Evolutionary conservation across 2,113 vertebrate genomes (phyloP).

Genomic region (Hydropotes inermis): DNA sequence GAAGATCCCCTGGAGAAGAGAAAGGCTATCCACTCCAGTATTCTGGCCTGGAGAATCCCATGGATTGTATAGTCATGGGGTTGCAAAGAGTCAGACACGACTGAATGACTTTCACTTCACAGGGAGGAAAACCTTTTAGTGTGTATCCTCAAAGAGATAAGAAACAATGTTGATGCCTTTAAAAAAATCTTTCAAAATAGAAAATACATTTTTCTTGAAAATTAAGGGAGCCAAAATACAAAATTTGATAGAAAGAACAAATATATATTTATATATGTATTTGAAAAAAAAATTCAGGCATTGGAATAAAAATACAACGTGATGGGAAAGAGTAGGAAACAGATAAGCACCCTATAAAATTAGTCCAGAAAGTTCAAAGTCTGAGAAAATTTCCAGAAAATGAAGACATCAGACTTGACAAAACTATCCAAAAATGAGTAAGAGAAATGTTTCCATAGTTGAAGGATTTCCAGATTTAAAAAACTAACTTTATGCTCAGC

Average conservation of each 20-base stretch:
- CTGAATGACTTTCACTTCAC: neutral
- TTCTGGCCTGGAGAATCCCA: neutral
- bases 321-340: neutral
- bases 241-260: neutral
- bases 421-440: neutral
- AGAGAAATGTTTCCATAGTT: neutral
- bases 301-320: neutral
- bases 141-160: neutral
- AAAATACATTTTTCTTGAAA: neutral
- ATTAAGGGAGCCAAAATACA: conserved; percentile 14
- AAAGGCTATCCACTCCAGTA: neutral
- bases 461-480: neutral
- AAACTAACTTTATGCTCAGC: neutral
- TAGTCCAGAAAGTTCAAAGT: neutral
- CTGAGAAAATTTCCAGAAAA: neutral
- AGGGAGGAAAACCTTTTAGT: neutral
- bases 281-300: neutral
- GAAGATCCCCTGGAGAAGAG: neutral
- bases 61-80: neutral
- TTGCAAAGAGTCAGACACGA: neutral
- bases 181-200: neutral
- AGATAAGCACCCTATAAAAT: neutral
- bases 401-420: neutral
- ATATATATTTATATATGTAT: neutral
- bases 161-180: neutral